Evolutionary conservation across 2,797 vertebrate genomes (phyloP), one percentile per base, ranked within the genome.

Genomic region (Tapera naevia): DNA sequence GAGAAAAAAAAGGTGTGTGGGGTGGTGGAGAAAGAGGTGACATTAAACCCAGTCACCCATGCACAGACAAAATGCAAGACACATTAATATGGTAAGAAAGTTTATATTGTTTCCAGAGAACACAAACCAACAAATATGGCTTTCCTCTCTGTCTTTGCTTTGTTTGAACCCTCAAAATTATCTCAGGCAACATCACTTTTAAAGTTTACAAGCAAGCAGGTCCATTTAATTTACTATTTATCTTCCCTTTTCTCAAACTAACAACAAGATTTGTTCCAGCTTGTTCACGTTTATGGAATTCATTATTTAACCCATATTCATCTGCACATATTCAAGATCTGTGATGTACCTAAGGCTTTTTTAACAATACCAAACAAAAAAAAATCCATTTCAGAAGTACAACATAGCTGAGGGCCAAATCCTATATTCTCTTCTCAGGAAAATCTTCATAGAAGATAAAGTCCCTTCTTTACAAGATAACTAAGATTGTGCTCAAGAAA

Each of bases 1-100:
- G 1, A 18, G 28, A 9, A 6, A 5, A 25, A 39, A 12, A 24
- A 6, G 16, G 2, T 22, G 6, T 13, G 10, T 7, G 8, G 6
- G 11, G 27, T 12, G 13, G 10, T 37, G 6, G 11, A n/a, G 11
- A 17, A 4, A 10, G 7, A 13, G 9, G 10, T 65, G 22, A 25
- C 58, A 15, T n/a, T 62, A 39, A 79, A 58, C 16, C 16, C 46
- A 13, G 10, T 48, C 33, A 88, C 25, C 9, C 80, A 21, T 76
- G 93, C 67, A 57, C 21, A 51, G 64, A 30, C 17, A 71, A 72
- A 85, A 72, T n/a, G 27, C 19, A 74, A 73, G 33, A n/a, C 60
- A 56, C 5, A 11, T 50, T 60, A 39, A 66, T 45, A 24, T 71
- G 19, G 5, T 48, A 71, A 88, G 27, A 19, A 89, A 28, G 7